Conservation (phyloP, 2,113 vertebrate genomes). For the Pelusios castaneus region DNA sequence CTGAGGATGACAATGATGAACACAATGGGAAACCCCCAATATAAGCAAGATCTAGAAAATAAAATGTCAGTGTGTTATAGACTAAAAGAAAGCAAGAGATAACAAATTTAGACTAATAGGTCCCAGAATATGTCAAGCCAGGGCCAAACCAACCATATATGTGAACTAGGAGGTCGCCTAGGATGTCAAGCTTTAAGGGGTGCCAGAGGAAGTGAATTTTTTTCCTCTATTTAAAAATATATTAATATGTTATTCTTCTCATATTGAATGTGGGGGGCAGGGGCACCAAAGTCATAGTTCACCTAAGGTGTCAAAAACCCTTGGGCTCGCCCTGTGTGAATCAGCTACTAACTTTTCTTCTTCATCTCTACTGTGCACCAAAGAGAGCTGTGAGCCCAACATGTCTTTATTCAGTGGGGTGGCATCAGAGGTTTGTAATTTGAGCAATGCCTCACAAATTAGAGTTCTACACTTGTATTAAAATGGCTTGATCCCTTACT, state of each 20-base stretch:
- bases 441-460: neutral
- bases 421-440: neutral
- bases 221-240: too few species aligned
- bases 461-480: neutral
- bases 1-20: too few species aligned
- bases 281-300: too few species aligned
- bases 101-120: fast-evolving
- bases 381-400: neutral
- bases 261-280: too few species aligned
- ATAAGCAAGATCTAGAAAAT: neutral
- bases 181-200: too few species aligned
- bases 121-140: neutral
- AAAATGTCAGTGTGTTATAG: neutral
- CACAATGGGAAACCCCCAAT: neutral
- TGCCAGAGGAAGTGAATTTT: too few species aligned
- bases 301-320: too few species aligned
- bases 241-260: neutral
- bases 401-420: neutral
- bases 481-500: neutral
- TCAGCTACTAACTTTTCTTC: neutral
- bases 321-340: neutral
- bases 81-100: neutral
- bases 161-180: neutral
- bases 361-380: neutral
- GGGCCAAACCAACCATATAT: neutral